Evolutionary conservation across 2,888 invertebrate genomes (phyloP), one percentile per base, ranked within the genome.

Genomic region (Cerceris rybyensis): DNA sequence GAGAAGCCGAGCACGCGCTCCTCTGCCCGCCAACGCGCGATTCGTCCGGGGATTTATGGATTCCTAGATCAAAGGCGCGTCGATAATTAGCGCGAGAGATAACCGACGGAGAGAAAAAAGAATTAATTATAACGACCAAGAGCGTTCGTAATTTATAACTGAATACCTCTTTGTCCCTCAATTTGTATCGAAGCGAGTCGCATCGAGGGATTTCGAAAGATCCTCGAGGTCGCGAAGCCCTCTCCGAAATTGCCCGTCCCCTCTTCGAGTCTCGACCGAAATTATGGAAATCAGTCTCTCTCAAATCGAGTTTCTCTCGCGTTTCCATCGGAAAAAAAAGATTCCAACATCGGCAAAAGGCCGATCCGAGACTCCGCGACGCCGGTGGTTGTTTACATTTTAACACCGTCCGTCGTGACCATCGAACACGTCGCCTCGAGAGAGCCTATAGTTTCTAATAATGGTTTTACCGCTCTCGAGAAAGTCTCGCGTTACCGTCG

Each of bases 141-240:
- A 49, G 6, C 17, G 46, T 28, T 52, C 64, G 70, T 70, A 78
- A 74, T 74, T 78, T 78, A 74, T 67, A 68, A 78, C 78, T 80
- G 79, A 80, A 80, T 80, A 60, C 70, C 39, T 43, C 79, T 74
- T 78, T 80, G 80, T 80, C 63, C 64, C 46, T 42, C 41, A 42
- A 68, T 65, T 70, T 64, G 65, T 42, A 50, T 65, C 61, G 69
- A 75, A 59, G 28, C 11, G 55, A 42, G 41, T 4, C 28, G 28
- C 28, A 28, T 28, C 28, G 28, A 28, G 14, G 1, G 78, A 72
- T 78, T 60, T 78, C 72, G 78, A 77, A 78, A 72, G 14, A 41
- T 57, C 11, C 9, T 4, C 2, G 14, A 43, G 60, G 78, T 78
- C 80, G 66, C 72, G 78, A 73, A 74, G 74, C 70, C 49, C 70